phyloP scores from a whole-genome alignment of 2,113 vertebrate species.

The Paramisgurnus dabryanus region DNA sequence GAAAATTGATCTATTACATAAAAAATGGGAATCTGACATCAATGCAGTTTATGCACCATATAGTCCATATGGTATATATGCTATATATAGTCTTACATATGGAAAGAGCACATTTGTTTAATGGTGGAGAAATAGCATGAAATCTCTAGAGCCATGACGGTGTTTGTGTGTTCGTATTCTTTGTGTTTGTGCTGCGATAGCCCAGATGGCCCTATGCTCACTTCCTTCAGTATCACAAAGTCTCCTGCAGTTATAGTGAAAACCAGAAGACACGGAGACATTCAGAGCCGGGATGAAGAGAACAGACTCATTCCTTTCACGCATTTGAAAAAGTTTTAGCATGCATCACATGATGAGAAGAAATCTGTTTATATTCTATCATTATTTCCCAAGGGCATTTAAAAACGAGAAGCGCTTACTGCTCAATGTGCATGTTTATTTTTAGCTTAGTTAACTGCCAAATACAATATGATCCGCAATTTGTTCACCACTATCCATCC shows the following conservation, averaged over 20 bases:
- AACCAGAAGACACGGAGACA: not conserved
- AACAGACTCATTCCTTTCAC: not conserved
- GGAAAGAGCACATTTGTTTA: slow-evolving; percentile 6
- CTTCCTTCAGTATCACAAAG: slow-evolving; percentile 43
- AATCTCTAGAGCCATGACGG: slow-evolving; percentile 19
- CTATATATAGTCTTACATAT: slow-evolving; percentile 7
- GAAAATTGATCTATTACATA: too few relatives aligned
- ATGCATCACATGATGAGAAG: not conserved
- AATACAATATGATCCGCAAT: slow-evolving; percentile 27
- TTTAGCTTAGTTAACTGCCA: slow-evolving; percentile 7
- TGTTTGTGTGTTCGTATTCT: slow-evolving; percentile 31
- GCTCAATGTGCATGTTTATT: slow-evolving; percentile 5
- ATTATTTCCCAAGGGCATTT: slow-evolving; percentile 6
- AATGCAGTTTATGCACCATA: not conserved
- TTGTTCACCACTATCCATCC: slow-evolving; percentile 8
- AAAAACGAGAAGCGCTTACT: not conserved
- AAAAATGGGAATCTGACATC: not conserved
- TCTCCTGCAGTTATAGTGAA: slow-evolving; percentile 37
- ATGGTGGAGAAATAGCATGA: slow-evolving; percentile 32
- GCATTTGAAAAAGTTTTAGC: too few relatives aligned
- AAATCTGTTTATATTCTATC: not conserved
- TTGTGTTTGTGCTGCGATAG: slow-evolving; percentile 46
- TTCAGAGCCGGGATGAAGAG: not conserved
- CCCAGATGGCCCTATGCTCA: slow-evolving; percentile 53
- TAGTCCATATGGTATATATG: not conserved